Evolutionary conservation across 2,888 invertebrate genomes (phyloP).

Genomic region (Pristionchus fissidentatus): DNA sequence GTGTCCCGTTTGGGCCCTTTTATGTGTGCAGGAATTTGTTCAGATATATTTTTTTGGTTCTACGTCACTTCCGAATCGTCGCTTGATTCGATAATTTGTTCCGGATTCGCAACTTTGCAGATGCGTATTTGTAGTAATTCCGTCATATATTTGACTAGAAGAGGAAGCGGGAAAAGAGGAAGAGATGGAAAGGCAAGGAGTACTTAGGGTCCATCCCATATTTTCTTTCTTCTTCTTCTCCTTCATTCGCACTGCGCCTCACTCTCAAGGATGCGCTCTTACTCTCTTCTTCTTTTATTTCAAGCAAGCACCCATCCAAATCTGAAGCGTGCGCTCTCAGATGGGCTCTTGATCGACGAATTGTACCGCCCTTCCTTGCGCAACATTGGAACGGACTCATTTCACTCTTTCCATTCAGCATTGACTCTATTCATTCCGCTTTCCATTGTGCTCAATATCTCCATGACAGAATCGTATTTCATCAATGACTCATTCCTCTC

Average conservation of each 20-base stretch:
- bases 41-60: no score
- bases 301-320: not conserved
- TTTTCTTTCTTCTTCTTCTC: conserved; percentile 7
- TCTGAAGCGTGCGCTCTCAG: conserved; percentile 8
- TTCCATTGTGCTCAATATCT: not conserved
- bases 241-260: not conserved
- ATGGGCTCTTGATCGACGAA: not conserved
- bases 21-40: no score
- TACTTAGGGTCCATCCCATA: conserved; percentile 38
- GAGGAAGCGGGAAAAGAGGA: conserved; percentile 4
- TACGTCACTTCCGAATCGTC: no score
- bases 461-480: not conserved
- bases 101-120: no score
- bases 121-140: no score
- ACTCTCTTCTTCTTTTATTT: conserved; percentile 35
- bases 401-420: not conserved
- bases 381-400: not conserved
- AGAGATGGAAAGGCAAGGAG: not conserved
- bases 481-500: conserved; percentile 41
- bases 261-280: conserved; percentile 29
- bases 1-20: not conserved
- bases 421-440: not conserved
- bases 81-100: no score
- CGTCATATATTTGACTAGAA: not conserved
- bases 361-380: not conserved